phyloP scores from a whole-genome alignment of 2,113 vertebrate species.

The Lates calcarifer region DNA sequence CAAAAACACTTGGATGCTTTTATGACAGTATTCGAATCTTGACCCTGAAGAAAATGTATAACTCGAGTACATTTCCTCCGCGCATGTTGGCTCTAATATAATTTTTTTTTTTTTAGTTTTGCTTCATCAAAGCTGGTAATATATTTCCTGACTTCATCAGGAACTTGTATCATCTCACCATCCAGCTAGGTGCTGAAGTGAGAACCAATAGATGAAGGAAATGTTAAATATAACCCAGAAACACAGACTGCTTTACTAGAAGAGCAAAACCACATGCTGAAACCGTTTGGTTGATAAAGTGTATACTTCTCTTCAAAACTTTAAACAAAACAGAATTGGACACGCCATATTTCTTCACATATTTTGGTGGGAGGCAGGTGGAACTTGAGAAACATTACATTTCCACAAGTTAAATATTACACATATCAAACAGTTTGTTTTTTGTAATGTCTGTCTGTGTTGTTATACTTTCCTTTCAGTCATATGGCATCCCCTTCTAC shows the following conservation, averaged over 20 bases:
- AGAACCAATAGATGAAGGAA: constrained; percentile 11
- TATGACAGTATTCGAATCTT: background rate
- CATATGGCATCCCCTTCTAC: background rate
- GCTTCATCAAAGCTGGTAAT: background rate
- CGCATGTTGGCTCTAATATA: background rate
- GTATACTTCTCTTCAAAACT: too few relatives aligned
- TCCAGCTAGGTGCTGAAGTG: background rate
- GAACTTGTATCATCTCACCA: background rate
- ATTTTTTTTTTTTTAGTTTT: background rate
- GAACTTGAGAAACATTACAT: background rate
- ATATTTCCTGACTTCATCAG: background rate
- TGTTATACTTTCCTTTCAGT: background rate
- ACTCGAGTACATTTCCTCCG: background rate
- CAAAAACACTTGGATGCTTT: background rate
- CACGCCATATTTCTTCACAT: background rate
- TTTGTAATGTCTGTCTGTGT: background rate
- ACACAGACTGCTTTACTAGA: background rate
- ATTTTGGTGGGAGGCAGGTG: background rate
- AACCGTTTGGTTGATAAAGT: background rate
- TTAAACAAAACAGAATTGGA: constrained; percentile 12
- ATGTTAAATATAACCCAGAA: constrained; percentile 6
- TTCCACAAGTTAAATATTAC: background rate
- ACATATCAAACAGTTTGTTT: background rate
- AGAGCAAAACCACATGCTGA: background rate
- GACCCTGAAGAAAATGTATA: too few relatives aligned